These are phyloP conservation scores for Sebastes steindachneri DNA, from an alignment of 2,797 vertebrate genomes.

Conservation along the genomic window DNA sequence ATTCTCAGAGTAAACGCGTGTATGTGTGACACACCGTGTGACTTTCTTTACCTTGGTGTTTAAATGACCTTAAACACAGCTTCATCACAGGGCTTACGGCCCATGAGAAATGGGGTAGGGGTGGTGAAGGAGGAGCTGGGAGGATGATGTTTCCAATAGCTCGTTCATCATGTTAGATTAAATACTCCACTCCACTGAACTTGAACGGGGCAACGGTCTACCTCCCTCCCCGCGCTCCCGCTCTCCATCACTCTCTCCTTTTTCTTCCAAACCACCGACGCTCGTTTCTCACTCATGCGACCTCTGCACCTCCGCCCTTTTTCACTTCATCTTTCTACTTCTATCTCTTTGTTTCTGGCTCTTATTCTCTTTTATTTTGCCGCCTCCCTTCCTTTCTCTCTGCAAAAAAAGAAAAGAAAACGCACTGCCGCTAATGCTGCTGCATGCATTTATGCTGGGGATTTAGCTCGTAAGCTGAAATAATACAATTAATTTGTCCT, in stretches of 20 bases:
- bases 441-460: slow-evolving; percentile 65
- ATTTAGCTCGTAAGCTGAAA: slow-evolving; percentile 79
- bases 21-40: slow-evolving; percentile 17
- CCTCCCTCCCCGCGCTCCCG: slow-evolving; percentile 53
- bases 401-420: neutral
- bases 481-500: slow-evolving; percentile 83
- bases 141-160: slow-evolving; percentile 76
- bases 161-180: slow-evolving; percentile 88
- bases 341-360: slow-evolving; percentile 25
- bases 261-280: slow-evolving; percentile 45
- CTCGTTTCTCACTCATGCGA: slow-evolving; percentile 44
- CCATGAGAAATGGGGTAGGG: slow-evolving; percentile 55
- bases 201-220: slow-evolving; percentile 71
- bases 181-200: slow-evolving; percentile 85
- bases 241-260: slow-evolving; percentile 66
- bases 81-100: slow-evolving; percentile 58
- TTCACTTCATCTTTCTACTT: slow-evolving; percentile 37
- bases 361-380: slow-evolving; percentile 38
- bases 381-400: slow-evolving; percentile 14
- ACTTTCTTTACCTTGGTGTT: slow-evolving; percentile 69
- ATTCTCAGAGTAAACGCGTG: slow-evolving; percentile 1
- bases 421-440: neutral
- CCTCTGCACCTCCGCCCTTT: slow-evolving; percentile 28
- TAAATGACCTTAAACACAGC: slow-evolving; percentile 74
- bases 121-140: slow-evolving; percentile 55